Evolutionary conservation across 2,113 vertebrate genomes (phyloP).

Genomic region (Merops nubicus): DNA sequence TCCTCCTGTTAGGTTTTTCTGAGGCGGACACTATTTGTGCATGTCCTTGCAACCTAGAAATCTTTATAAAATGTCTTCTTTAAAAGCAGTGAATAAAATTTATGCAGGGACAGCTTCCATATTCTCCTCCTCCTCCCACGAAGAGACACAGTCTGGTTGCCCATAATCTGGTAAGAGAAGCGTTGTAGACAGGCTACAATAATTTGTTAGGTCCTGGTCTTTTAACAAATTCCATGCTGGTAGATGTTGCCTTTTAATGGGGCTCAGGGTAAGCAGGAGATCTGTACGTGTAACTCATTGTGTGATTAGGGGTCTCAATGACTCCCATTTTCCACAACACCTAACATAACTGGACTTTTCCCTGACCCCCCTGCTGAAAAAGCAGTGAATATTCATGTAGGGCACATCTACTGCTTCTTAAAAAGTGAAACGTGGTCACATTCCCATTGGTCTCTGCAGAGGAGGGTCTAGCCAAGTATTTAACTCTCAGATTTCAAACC

Average conservation of each 20-base stretch:
- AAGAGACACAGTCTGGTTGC: neutral
- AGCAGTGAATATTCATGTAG: neutral
- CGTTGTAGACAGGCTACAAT: neutral
- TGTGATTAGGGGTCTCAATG: rapidly evolving
- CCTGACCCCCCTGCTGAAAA: neutral
- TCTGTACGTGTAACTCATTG: rapidly evolving
- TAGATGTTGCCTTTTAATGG: neutral
- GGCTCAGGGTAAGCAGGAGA: neutral
- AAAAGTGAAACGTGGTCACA: neutral
- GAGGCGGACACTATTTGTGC: rapidly evolving
- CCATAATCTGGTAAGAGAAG: neutral
- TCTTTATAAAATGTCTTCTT: neutral
- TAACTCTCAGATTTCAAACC: neutral
- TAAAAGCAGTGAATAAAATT: neutral
- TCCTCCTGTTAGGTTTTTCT: neutral
- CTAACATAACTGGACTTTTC: neutral
- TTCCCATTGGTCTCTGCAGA: neutral
- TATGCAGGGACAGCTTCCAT: neutral
- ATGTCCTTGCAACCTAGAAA: neutral
- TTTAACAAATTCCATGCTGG: neutral
- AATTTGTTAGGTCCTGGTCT: neutral
- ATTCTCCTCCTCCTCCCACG: neutral
- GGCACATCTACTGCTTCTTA: neutral
- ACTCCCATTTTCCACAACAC: neutral
- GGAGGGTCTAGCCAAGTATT: neutral